A percentile compares a stretch with the other conserved stretches of the same genome.
phyloP scores from a whole-genome alignment of 2,888 invertebrate species.

The Hypercompe scribonia region DNA sequence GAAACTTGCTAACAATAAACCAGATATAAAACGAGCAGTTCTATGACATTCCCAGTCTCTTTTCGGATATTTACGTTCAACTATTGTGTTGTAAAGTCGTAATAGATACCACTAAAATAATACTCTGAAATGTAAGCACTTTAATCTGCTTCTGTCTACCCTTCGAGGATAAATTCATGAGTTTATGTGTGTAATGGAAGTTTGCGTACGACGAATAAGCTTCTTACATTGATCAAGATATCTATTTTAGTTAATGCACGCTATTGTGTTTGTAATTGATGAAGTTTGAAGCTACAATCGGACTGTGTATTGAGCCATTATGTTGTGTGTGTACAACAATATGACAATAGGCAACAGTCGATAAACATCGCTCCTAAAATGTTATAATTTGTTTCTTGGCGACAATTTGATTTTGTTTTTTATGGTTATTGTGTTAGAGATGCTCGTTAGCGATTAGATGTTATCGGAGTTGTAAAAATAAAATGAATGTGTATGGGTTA shows the following conservation, averaged over 20 bases:
- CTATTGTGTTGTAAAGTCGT: too few relatives aligned
- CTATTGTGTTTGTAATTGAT: neutral
- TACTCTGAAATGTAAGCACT: too few relatives aligned
- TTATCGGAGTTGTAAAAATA: neutral
- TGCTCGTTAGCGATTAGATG: neutral
- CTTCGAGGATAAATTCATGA: too few relatives aligned
- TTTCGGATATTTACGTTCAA: too few relatives aligned
- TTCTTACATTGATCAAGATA: neutral
- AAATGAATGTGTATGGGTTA: neutral
- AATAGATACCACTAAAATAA: too few relatives aligned
- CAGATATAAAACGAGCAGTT: too few relatives aligned
- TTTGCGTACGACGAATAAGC: neutral
- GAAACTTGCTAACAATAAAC: too few relatives aligned
- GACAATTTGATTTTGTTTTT: constrained; percentile 14
- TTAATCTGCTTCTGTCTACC: neutral
- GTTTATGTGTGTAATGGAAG: neutral
- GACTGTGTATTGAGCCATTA: constrained; percentile 3
- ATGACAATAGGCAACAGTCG: neutral
- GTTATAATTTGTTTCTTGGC: constrained; percentile 8
- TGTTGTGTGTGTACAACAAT: neutral
- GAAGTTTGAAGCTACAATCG: neutral
- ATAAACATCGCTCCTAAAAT: constrained; percentile 5
- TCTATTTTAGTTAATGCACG: neutral
- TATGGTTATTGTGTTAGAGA: constrained; percentile 3
- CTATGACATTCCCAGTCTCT: too few relatives aligned